Base-by-base conservation (phyloP, 2,888 invertebrate genomes). In the Slavum lentiscoides region DNA sequence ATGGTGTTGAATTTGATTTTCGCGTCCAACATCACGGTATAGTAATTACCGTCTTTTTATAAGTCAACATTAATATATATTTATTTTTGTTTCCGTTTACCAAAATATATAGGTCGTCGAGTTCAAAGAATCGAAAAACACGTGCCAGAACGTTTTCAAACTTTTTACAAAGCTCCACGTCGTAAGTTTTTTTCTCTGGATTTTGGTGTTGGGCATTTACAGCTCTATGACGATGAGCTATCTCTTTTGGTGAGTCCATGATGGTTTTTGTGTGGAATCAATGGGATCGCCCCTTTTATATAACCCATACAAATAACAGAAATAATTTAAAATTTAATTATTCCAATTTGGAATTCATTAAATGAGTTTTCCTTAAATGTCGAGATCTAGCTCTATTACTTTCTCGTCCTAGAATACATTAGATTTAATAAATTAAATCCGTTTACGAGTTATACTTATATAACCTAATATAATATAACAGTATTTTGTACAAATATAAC, bases 171-270 rank as follows among this genome's bases (percentile, higher is more conserved):
- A 72, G 13, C 13, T 13, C 19, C 53, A 64, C 1, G 72, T 80
- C 13, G 15, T 80, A 13, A 58, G 9, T 23, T 80, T 80, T 64
- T 70, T 80, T 21, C 0, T n/a, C 7, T 80, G 80, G 80, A 64
- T 80, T 0, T 9, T 64, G 15, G 17, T 66, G 39, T 9, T 80
- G 23, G 70, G 62, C 11, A 7, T 80, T 23, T 80, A 61, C 2
- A 53, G 53, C 37, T 64, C 80, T 2, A 80, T 80, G 39, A 72
- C 62, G 1, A 70, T 70, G 62, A 61, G 53, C 23, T 80, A 70
- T 55, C 80, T 80, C 0, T 80, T 77, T 61, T 77, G 77, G 77
- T 77, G 61, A 61, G 76, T 75, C 5, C 15, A 21, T 15, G 9
- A 43, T 39, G 17, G 5, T 30, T 23, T 13, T 62, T 37, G 49